Percentiles rank a stretch among this genome's conserved stretches.
phyloP scores from a whole-genome alignment of 2,113 vertebrate genomes.

The Chiloscyllium plagiosum region DNA sequence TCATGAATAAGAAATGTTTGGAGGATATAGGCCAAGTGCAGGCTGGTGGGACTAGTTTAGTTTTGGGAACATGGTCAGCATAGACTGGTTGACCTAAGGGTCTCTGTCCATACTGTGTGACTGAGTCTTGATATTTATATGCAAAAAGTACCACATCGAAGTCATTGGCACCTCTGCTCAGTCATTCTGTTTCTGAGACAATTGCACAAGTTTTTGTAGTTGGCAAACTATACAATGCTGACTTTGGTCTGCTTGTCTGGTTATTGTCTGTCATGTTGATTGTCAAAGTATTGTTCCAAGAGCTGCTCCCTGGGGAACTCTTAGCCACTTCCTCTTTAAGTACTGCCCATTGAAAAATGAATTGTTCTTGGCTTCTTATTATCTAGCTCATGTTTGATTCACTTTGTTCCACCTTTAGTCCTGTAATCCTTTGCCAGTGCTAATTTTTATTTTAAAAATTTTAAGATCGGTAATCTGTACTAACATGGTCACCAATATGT shows the following conservation, averaged over 20 bases:
- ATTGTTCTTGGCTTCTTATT: not conserved
- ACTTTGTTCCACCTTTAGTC: not conserved
- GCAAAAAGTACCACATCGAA: not conserved
- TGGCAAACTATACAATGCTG: not conserved
- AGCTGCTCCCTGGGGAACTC: not conserved
- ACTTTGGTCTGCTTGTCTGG: not conserved
- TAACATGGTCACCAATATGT: not conserved
- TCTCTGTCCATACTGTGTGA: not conserved
- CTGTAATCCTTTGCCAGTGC: not conserved
- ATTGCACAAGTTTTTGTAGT: not conserved
- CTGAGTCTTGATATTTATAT: not conserved
- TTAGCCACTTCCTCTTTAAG: not conserved
- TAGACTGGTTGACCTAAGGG: no score
- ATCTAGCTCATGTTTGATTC: not conserved
- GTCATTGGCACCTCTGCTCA: not conserved
- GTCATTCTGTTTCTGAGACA: not conserved
- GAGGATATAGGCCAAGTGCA: no score
- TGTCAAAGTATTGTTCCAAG: not conserved
- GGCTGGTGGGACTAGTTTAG: no score
- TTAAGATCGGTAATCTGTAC: not conserved
- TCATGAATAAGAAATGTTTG: no score
- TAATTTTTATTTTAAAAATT: not conserved
- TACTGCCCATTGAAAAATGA: not conserved
- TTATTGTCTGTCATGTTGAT: not conserved
- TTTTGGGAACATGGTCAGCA: no score